phyloP scores from a whole-genome alignment of 2,797 vertebrate species.

The Eleutherodactylus coqui region DNA sequence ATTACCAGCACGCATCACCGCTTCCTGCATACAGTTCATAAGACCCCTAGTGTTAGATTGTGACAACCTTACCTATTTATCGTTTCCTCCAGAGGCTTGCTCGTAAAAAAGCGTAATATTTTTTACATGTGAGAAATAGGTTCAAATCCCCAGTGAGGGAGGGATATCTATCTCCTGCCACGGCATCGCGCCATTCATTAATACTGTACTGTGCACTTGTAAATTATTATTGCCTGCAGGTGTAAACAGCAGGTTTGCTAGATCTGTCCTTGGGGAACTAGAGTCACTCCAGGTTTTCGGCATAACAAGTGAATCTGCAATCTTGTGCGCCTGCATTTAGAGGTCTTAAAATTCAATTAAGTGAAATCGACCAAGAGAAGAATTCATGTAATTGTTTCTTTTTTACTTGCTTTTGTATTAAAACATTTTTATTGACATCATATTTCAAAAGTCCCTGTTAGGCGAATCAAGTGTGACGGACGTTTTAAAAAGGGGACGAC shows the following conservation, averaged over 20 bases:
- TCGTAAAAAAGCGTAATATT: slow-evolving; percentile 34
- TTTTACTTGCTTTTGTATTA: slow-evolving; percentile 14
- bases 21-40: background rate
- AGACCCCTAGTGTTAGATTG: background rate
- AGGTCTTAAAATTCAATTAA: slow-evolving; percentile 54
- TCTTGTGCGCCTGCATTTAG: slow-evolving; percentile 33
- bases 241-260: slow-evolving; percentile 44
- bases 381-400: slow-evolving; percentile 33
- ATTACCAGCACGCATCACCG: background rate
- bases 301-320: slow-evolving; percentile 47
- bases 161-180: slow-evolving; percentile 39
- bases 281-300: slow-evolving; percentile 48
- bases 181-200: slow-evolving; percentile 12
- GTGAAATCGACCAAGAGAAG: slow-evolving; percentile 37
- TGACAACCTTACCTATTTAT: slow-evolving; percentile 24
- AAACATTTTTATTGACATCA: slow-evolving; percentile 40
- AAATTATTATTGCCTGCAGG: slow-evolving; percentile 54
- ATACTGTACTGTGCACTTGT: slow-evolving; percentile 35
- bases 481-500: background rate
- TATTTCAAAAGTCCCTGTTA: slow-evolving; percentile 30
- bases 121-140: slow-evolving; percentile 42
- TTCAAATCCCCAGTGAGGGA: slow-evolving; percentile 36
- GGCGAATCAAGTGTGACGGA: background rate
- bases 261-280: slow-evolving; percentile 31
- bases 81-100: slow-evolving; percentile 16